Evolutionary conservation across 35 echinoderm and acorn worm species (phyloP).

Genomic region (Acanthaster planci): DNA sequence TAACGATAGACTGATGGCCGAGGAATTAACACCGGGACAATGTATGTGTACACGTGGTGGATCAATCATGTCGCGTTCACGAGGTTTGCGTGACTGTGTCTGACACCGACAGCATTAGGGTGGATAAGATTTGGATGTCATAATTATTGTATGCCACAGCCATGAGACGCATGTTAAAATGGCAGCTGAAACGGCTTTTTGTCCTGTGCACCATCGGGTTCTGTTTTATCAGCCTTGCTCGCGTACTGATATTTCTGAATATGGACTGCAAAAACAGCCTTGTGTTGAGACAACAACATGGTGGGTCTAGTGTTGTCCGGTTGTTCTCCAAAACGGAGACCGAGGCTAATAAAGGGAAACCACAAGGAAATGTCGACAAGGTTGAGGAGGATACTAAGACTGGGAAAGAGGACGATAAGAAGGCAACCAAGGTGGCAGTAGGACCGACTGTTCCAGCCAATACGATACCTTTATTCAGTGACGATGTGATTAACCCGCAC

Average conservation of each 20-base stretch:
- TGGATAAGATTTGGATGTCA: no score
- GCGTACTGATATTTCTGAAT: background rate
- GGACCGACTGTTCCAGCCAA: background rate
- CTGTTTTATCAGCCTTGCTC: background rate
- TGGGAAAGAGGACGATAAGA: no score
- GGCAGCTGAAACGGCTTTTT: background rate
- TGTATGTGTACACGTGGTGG: no score
- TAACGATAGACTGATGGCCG: no score
- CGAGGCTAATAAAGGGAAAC: background rate
- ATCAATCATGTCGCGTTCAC: no score
- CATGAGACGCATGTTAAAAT: background rate
- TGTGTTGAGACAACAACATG: no score
- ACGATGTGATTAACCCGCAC: conserved; percentile 5
- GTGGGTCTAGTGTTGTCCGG: background rate
- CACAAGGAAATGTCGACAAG: background rate
- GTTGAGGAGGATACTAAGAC: background rate
- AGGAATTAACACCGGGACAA: no score
- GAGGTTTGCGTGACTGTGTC: no score
- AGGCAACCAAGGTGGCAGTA: background rate
- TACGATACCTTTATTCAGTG: background rate
- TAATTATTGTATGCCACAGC: background rate
- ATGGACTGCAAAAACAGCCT: no score
- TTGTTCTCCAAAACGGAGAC: background rate
- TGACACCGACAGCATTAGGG: no score
- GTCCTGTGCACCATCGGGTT: background rate